Evolutionary conservation across 2,888 invertebrate species (phyloP).

Genomic region (Eilema griseolum): DNA sequence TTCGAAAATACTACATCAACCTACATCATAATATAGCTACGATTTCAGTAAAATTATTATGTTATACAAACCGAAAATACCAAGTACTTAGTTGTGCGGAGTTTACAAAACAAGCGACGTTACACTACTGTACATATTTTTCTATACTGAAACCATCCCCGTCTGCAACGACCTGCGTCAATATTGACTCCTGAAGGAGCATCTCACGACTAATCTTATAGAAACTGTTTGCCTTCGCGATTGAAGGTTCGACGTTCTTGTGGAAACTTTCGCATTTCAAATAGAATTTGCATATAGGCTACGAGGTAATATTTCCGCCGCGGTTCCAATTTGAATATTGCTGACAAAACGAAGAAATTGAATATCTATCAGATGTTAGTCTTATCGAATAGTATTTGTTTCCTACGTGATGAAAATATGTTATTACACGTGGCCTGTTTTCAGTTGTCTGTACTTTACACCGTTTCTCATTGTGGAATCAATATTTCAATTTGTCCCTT

Average conservation of each 20-base stretch:
- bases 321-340: conserved; percentile 79
- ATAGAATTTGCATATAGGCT: conserved; percentile 82
- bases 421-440: background rate
- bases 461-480: background rate
- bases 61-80: too few relatives aligned
- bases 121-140: conserved; percentile 45
- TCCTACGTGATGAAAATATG: conserved; percentile 42
- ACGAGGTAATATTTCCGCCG: conserved; percentile 80
- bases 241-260: conserved; percentile 78
- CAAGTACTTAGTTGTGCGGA: too few relatives aligned
- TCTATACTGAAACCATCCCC: conserved; percentile 39
- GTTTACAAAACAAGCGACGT: too few relatives aligned
- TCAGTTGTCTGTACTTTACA: background rate
- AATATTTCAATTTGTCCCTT: too few relatives aligned
- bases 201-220: conserved; percentile 83
- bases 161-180: conserved; percentile 65
- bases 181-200: conserved; percentile 78
- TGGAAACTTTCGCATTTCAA: conserved; percentile 81
- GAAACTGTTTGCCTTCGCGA: conserved; percentile 82
- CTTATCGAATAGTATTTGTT: conserved; percentile 40
- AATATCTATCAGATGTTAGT: conserved; percentile 58
- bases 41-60: background rate
- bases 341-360: conserved; percentile 71
- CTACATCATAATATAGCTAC: background rate
- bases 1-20: background rate